Conservation (phyloP, 2,888 invertebrate genomes). For the Blera fallax region DNA sequence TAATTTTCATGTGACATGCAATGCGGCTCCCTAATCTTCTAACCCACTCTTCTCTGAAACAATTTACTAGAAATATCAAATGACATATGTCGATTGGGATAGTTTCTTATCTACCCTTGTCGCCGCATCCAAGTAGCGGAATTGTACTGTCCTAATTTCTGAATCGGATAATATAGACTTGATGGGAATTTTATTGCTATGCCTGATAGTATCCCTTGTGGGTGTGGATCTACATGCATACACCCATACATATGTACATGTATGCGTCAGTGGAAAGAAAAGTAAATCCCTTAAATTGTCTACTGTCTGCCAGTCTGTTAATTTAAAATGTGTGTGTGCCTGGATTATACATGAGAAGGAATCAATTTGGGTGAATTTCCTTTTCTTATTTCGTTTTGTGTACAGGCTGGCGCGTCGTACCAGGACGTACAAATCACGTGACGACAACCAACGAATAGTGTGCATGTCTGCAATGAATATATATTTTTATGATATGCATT, state of each 20-base stretch:
- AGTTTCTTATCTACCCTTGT: constrained; percentile 29
- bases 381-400: constrained; percentile 22
- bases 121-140: not conserved
- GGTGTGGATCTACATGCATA: not conserved
- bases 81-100: constrained; percentile 29
- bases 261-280: not conserved
- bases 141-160: constrained; percentile 55
- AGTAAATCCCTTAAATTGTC: not conserved
- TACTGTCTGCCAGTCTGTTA: constrained; percentile 20
- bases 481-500: constrained; percentile 1
- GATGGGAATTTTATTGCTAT: constrained; percentile 51
- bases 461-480: constrained; percentile 7
- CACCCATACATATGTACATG: no score
- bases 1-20: not conserved
- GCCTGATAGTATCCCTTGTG: not conserved
- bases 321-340: not conserved
- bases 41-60: not conserved
- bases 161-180: constrained; percentile 27
- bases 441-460: not conserved
- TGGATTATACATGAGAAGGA: not conserved
- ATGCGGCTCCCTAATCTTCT: not conserved
- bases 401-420: constrained; percentile 14
- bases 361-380: constrained; percentile 16
- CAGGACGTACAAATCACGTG: not conserved
- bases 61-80: not conserved